Percentiles rank a stretch among this genome's conserved stretches.
phyloP scores from a whole-genome alignment of 2,888 invertebrate genomes.

The Timandra comae region DNA sequence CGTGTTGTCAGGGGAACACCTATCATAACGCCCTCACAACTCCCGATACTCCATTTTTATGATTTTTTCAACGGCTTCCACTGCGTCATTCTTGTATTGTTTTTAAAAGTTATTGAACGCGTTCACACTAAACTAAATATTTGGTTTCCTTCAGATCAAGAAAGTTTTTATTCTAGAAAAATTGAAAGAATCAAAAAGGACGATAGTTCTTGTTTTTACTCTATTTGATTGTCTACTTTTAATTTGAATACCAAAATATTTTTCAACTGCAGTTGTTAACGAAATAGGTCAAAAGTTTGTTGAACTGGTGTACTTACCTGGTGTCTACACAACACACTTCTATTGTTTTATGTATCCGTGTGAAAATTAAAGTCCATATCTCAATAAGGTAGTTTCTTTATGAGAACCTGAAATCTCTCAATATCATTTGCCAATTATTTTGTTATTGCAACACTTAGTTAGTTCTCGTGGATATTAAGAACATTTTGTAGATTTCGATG shows the following conservation, averaged over 20 bases:
- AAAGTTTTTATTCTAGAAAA: too few species aligned
- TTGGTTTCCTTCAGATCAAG: too few species aligned
- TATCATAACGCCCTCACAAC: conserved; percentile 25
- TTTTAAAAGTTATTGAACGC: too few species aligned
- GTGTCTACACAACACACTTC: conserved; percentile 20
- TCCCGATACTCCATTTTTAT: conserved; percentile 18
- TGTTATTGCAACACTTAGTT: conserved; percentile 7
- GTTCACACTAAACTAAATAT: too few species aligned
- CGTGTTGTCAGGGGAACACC: conserved; percentile 34
- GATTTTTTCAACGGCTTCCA: conserved; percentile 17
- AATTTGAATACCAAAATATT: too few species aligned
- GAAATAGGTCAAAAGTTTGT: conserved; percentile 35
- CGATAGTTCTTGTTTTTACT: not conserved
- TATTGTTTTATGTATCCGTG: conserved; percentile 62
- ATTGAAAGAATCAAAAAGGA: not conserved
- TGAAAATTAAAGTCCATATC: conserved; percentile 56
- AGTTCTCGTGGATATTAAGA: conserved; percentile 3
- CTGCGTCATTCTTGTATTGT: too few species aligned
- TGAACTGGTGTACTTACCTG: conserved; percentile 35
- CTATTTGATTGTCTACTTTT: too few species aligned
- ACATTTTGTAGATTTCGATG: not conserved
- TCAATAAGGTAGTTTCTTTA: conserved; percentile 31
- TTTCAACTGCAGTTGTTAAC: conserved; percentile 11
- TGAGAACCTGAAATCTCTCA: conserved; percentile 23
- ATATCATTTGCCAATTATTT: not conserved